Base-by-base conservation (phyloP, 2,113 vertebrate genomes). In the Corythornis vintsioides region DNA sequence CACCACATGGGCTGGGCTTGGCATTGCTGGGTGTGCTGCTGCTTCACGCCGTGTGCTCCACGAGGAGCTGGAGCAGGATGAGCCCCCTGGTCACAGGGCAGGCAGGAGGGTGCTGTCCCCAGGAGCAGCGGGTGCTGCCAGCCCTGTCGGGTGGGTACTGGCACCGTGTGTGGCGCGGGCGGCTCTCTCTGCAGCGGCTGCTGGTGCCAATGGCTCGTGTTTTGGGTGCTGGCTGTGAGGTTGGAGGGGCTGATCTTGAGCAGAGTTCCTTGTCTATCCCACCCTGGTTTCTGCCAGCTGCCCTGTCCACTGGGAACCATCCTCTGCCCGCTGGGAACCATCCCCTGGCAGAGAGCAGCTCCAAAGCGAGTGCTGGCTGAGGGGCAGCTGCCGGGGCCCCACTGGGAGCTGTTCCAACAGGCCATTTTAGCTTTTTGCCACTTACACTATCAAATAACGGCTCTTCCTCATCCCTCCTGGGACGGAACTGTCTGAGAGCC, bases 141-240 rank as follows among this genome's bases (percentile, higher is more conserved):
- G 59, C 59, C 64, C 82, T 52, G 65, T 0, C 1, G 50, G 24
- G 3, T 2, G 3, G 60, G 31, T 2, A 3, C 42, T 6, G 9
- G 52, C 42, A 16, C 61, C 9, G 0, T 2, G 33, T 2, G 2
- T 0, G 21, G 7, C 1, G 2, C 3, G 20, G 60, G 53, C 72
- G 59, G 71, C 29, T 9, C 40, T 63, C 60, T 26, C 3, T 0
- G 21, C 55, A 4, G 70, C 0, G 0, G 6, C 48, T 59, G 38
- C 40, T 5, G 2, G 28, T 11, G 57, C 56, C 0, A 0, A 1
- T 5, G 18, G 4, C 16, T 72, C 3, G 0, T 14, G 24, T 11
- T 82, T 43, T 59, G 48, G 31, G 61, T 42, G 33, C 72, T 52
- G 43, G 43, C 15, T 1, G 3, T 71, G 52, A 71, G 82, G 29